Evolutionary conservation across 2,888 invertebrate genomes (phyloP).

Genomic region (Phaonia tiefii): DNA sequence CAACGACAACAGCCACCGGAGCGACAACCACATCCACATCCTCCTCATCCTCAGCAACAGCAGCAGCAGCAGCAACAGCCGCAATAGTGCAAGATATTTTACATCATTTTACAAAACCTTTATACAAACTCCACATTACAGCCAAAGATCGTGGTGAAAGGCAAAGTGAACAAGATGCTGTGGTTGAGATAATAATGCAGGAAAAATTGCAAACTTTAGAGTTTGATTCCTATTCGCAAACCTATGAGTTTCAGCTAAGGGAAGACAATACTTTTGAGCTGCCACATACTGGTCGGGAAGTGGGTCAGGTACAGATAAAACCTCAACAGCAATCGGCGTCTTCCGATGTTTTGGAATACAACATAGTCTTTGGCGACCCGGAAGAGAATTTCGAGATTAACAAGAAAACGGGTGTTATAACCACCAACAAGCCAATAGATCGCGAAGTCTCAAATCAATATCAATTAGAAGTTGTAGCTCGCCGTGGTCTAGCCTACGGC

Average conservation of each 20-base stretch:
- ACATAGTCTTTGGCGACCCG: constrained; percentile 90
- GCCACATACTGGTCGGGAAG: constrained; percentile 84
- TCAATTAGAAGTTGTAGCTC: constrained; percentile 89
- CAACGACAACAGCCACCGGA: constrained; percentile 31
- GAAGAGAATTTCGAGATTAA: constrained; percentile 90
- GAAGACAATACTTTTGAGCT: constrained; percentile 88
- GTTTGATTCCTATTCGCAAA: constrained; percentile 86
- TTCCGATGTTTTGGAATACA: constrained; percentile 83
- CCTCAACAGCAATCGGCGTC: constrained; percentile 75
- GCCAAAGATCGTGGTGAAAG: constrained; percentile 91
- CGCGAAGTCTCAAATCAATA: constrained; percentile 90
- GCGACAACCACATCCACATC: constrained; percentile 71
- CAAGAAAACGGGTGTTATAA: constrained; percentile 88
- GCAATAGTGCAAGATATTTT: constrained; percentile 54
- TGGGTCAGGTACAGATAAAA: constrained; percentile 87
- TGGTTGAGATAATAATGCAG: constrained; percentile 90
- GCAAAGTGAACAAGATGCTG: constrained; percentile 86
- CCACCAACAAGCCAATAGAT: constrained; percentile 89
- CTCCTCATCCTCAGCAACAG: constrained; percentile 67
- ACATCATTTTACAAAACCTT: constrained; percentile 82
- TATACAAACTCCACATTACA: constrained; percentile 88
- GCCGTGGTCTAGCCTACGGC: constrained; percentile 88
- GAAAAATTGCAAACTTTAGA: constrained; percentile 87
- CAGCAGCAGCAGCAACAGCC: constrained; percentile 2
- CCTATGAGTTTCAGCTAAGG: constrained; percentile 90